These are phyloP conservation scores for Macrotis lagotis DNA, from an alignment of 2,113 vertebrate species.

Conservation along the genomic window DNA sequence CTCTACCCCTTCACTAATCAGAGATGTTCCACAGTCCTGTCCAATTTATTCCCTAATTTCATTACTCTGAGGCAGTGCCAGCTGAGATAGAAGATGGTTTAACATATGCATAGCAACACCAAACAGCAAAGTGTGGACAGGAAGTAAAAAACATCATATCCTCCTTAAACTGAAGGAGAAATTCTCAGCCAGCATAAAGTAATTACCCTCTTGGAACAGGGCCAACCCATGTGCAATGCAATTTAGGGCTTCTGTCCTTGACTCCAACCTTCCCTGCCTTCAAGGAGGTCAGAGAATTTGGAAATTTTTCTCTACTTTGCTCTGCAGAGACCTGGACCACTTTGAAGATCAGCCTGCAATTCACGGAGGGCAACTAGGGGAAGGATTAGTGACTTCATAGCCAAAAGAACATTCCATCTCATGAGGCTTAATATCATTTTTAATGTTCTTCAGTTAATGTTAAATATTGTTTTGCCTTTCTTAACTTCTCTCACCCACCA, in stretches of 20 bases:
- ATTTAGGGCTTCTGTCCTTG: constrained; percentile 76
- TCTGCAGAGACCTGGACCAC: constrained; percentile 59
- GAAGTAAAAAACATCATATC: constrained; percentile 44
- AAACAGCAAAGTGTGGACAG: constrained; percentile 44
- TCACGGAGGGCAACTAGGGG: constrained; percentile 70
- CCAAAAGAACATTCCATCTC: constrained; percentile 73
- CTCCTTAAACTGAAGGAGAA: constrained; percentile 67
- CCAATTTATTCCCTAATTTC: constrained; percentile 60
- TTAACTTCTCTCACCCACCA: background rate
- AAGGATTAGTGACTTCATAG: constrained; percentile 72
- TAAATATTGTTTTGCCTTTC: constrained; percentile 53
- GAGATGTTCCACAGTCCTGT: constrained; percentile 46
- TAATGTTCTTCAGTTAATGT: constrained; percentile 70
- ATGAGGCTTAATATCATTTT: constrained; percentile 70
- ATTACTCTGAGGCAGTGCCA: constrained; percentile 63
- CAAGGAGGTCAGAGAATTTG: constrained; percentile 69
- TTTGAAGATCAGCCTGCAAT: constrained; percentile 76
- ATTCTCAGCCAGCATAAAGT: constrained; percentile 74
- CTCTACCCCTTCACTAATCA: constrained; percentile 52
- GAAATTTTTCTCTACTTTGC: constrained; percentile 60
- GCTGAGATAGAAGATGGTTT: constrained; percentile 69
- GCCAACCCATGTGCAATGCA: constrained; percentile 73
- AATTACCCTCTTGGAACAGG: constrained; percentile 72
- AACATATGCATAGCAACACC: constrained; percentile 70
- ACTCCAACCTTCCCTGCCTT: constrained; percentile 65